Evolutionary conservation across 2,797 vertebrate genomes (phyloP), one percentile per base, ranked within the genome.

Genomic region (Neosilurus hyrtlii): DNA sequence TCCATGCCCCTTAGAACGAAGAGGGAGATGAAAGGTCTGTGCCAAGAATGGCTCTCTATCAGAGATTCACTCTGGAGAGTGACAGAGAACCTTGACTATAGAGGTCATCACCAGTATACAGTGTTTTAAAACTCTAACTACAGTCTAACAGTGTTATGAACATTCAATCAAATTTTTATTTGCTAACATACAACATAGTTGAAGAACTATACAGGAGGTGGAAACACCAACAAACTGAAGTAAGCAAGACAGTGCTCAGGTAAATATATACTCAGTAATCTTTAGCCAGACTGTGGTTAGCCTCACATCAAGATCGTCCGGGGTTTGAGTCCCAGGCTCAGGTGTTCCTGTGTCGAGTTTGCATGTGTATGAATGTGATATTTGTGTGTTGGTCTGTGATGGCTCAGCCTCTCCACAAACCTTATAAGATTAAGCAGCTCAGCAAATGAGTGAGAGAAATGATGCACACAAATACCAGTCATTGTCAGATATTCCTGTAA

Each of bases 11-110:
- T 88, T 82, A 86, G 85, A 89, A 86, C 86, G 86, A 82, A 90
- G 86, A 89, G 66, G 83, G 83, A 89, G 87, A 91, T 90, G 88
- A 90, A 91, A 90, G 89, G 84, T 86, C 84, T 74, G 75, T 67
- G 68, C 87, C 77, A 87, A 87, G 86, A 90, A 90, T 86, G 84
- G 73, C 49, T 67, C 80, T 89, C 78, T 87, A 76, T 84, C 72
- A 74, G 49, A 85, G 80, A 76, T 61, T 30, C 83, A 68, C 74
- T 81, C 82, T 87, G 83, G 85, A n/a, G n/a, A n/a, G n/a, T 75
- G 83, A 81, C 82, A 88, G 79, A 86, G 49, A 73, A 73, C 10
- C 15, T 71, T 73, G 81, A 79, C 81, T 75, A 74, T 84, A 71
- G 24, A 79, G 49, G 61, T 67, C 51, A 83, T 84, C 56, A 86